Percentiles rank a stretch among this genome's conserved stretches.
Conservation (phyloP, 2,888 invertebrate genomes). For the Drosophila peninsularis region DNA sequence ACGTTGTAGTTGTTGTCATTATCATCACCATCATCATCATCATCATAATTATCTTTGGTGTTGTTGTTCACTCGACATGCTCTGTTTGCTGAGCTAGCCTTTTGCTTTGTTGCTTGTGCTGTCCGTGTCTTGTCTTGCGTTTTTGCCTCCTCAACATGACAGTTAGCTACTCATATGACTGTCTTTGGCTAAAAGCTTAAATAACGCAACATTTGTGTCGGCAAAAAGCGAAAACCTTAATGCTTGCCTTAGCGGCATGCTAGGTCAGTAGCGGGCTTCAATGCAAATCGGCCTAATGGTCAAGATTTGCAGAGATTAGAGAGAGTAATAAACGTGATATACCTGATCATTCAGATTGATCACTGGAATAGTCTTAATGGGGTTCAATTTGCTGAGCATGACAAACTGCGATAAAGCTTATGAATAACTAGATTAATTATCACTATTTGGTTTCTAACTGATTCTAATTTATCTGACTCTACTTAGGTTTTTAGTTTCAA, state of each 20-base stretch:
- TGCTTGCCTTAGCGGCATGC: slow-evolving; percentile 37
- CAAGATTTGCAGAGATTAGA: slow-evolving; percentile 6
- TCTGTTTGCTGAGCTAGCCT: slow-evolving; percentile 58
- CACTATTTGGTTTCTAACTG: too few species aligned
- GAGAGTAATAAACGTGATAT: neutral
- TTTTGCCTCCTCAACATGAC: slow-evolving; percentile 29
- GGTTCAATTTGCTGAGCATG: neutral
- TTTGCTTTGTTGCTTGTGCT: slow-evolving; percentile 34
- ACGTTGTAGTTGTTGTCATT: slow-evolving; percentile 34
- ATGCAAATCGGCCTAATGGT: slow-evolving; percentile 9
- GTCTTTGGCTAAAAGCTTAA: slow-evolving; percentile 30
- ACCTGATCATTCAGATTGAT: neutral
- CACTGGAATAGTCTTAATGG: neutral
- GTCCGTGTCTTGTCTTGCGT: slow-evolving; percentile 31
- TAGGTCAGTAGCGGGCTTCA: slow-evolving; percentile 35
- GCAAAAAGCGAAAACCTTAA: slow-evolving; percentile 22
- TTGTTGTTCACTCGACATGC: slow-evolving; percentile 48
- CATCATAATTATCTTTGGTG: slow-evolving; percentile 23
- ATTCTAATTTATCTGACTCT: too few species aligned
- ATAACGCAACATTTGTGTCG: slow-evolving; percentile 32
- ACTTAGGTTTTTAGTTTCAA: too few species aligned
- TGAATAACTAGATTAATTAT: too few species aligned
- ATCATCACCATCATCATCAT: slow-evolving; percentile 13
- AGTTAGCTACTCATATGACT: slow-evolving; percentile 26
- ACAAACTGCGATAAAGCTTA: neutral